Evolutionary conservation across 1,140 invertebrate genomes (phyloP).

Genomic region (Mylabris phalerata): DNA sequence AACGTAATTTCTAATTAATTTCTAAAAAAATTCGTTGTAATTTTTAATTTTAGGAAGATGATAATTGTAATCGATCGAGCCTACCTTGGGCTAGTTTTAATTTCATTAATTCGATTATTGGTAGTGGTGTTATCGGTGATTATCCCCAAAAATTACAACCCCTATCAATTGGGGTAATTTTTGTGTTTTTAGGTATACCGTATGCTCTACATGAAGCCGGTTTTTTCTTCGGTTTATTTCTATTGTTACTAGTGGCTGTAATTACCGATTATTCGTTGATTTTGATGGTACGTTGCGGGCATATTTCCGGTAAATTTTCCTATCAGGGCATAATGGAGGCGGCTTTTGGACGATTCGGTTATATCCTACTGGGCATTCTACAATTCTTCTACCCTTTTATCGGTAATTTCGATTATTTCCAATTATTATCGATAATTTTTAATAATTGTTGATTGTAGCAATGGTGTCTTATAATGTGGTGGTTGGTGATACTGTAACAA

Average conservation of each 20-base stretch:
- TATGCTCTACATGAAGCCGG: constrained; percentile 77
- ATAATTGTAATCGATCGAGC: constrained; percentile 50
- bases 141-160: constrained; percentile 27
- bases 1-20: constrained; percentile 40
- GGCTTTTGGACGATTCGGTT: constrained; percentile 74
- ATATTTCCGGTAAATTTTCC: constrained; percentile 72
- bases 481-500: constrained; percentile 82
- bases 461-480: constrained; percentile 90
- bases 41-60: constrained; percentile 41
- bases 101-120: constrained; percentile 90
- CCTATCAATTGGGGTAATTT: too few relatives aligned
- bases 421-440: constrained; percentile 31
- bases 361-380: constrained; percentile 66
- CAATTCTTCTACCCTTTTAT: constrained; percentile 86
- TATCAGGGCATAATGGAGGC: constrained; percentile 81
- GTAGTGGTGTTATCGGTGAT: constrained; percentile 79
- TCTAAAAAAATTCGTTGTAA: not conserved
- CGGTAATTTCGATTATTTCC: constrained; percentile 50
- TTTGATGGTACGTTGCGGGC: constrained; percentile 72
- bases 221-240: constrained; percentile 66
- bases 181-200: constrained; percentile 58
- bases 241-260: constrained; percentile 68
- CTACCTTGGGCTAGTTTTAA: constrained; percentile 82
- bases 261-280: constrained; percentile 82
- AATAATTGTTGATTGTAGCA: constrained; percentile 46